Conservation (phyloP, 1,140 invertebrate species). For the Nomia melanderi region DNA sequence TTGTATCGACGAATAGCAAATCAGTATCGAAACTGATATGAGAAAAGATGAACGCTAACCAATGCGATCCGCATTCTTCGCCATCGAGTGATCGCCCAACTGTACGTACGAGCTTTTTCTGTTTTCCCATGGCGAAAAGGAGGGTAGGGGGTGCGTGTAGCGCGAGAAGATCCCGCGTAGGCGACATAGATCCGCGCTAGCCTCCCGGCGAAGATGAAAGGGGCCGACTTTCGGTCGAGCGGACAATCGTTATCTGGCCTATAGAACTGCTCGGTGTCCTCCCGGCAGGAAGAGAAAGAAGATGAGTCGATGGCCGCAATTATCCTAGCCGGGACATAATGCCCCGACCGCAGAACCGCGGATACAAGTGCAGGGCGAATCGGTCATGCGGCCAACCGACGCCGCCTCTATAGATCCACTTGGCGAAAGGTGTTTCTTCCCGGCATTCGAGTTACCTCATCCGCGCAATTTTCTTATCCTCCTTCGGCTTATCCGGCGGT, state of each 20-base stretch:
- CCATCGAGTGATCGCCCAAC: too few relatives aligned
- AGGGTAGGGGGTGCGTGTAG: not conserved
- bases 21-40: too few relatives aligned
- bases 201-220: conserved; percentile 51
- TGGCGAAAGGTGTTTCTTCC: conserved; percentile 41
- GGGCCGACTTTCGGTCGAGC: conserved; percentile 43
- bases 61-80: too few relatives aligned
- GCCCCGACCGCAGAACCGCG: conserved; percentile 37
- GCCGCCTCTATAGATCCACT: conserved; percentile 27
- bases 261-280: conserved; percentile 35
- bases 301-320: conserved; percentile 40
- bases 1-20: too few relatives aligned
- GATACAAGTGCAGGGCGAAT: conserved; percentile 54
- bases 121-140: not conserved
- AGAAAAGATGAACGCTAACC: too few relatives aligned
- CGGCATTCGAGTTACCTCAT: conserved; percentile 58
- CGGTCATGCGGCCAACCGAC: conserved; percentile 30
- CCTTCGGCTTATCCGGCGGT: not conserved
- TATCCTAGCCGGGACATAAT: conserved; percentile 47
- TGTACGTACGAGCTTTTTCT: not conserved
- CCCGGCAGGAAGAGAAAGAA: conserved; percentile 42
- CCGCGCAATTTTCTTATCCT: conserved; percentile 36
- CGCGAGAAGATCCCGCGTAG: conserved; percentile 4
- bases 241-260: conserved; percentile 72
- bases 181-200: conserved; percentile 29